A percentile compares a stretch with the other conserved stretches of the same genome.
Evolutionary conservation across 2,888 invertebrate genomes (phyloP).

Genomic region (Idaea aversata): DNA sequence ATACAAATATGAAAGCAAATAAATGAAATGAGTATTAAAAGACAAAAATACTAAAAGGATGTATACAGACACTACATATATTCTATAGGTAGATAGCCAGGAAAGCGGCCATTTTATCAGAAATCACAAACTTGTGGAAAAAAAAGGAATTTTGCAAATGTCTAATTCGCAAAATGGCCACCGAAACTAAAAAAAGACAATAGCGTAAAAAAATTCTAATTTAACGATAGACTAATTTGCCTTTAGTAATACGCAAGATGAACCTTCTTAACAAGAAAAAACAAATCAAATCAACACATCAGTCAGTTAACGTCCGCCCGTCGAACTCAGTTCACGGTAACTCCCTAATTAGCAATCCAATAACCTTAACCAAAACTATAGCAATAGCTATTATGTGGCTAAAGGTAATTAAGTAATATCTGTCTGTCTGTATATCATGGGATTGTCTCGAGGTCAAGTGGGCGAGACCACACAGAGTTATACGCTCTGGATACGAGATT

Average conservation of each 20-base stretch:
- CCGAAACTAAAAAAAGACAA: no score
- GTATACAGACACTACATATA: no score
- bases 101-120: no score
- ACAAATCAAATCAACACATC: background rate
- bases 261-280: background rate
- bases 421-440: constrained; percentile 38
- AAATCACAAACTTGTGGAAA: no score
- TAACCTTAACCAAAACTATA: background rate
- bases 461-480: constrained; percentile 27
- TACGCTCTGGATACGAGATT: constrained; percentile 11
- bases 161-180: no score
- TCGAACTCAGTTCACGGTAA: constrained; percentile 5
- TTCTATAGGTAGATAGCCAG: no score
- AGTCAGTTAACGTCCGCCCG: background rate
- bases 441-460: constrained; percentile 26
- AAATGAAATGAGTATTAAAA: no score
- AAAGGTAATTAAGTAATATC: constrained; percentile 35
- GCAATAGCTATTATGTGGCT: background rate
- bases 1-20: no score
- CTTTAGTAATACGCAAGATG: background rate
- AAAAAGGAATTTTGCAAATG: no score
- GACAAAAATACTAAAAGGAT: no score
- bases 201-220: no score
- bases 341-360: constrained; percentile 42
- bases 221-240: no score